A percentile compares a stretch with the other conserved stretches of the same genome.
These are phyloP conservation scores for Chrysolophus pictus DNA, from an alignment of 2,797 vertebrate genomes.

Conservation along the genomic window DNA sequence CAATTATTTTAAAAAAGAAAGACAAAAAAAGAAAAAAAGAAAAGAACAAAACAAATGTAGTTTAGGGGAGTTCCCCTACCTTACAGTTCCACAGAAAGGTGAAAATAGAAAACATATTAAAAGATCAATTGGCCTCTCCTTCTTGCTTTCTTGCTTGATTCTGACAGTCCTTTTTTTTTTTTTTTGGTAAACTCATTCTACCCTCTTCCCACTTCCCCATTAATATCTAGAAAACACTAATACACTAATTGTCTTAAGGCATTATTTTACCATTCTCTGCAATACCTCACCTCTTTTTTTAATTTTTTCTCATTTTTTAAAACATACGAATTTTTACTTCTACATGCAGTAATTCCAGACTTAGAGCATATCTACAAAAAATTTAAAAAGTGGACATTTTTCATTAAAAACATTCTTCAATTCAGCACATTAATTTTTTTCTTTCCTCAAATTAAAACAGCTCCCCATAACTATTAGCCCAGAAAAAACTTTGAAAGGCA, in stretches of 20 bases:
- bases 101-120: neutral
- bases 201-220: neutral
- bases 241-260: neutral
- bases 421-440: neutral
- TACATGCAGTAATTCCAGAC: neutral
- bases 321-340: neutral
- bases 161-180: neutral
- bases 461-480: neutral
- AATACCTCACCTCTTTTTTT: neutral
- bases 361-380: neutral
- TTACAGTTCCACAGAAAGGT: neutral
- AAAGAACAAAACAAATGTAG: neutral
- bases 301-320: neutral
- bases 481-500: no score
- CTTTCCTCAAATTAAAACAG: neutral
- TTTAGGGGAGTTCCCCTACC: neutral
- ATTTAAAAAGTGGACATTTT: neutral
- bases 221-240: neutral
- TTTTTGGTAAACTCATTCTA: neutral
- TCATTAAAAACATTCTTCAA: neutral
- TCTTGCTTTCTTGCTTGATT: neutral
- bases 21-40: neutral
- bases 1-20: neutral
- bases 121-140: neutral
- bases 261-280: neutral